A percentile compares a stretch with the other conserved stretches of the same genome.
Evolutionary conservation across 2,113 vertebrate genomes (phyloP).

Genomic region (Tricholaema leucomelas): DNA sequence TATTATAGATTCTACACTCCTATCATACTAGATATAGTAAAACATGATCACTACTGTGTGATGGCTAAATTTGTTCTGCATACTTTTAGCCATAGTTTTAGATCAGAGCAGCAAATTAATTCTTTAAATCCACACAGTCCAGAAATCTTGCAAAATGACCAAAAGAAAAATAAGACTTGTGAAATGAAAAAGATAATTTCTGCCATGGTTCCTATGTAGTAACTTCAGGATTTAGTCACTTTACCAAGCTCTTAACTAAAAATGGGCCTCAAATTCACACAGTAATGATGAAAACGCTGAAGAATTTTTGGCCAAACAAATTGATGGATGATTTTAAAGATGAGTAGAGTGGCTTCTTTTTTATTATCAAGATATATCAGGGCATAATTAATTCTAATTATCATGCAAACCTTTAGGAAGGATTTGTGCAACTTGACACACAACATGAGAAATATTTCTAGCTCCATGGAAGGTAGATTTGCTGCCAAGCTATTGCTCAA

Average conservation of each 20-base stretch:
- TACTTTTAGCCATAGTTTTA: neutral
- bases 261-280: neutral
- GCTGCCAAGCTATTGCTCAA: neutral
- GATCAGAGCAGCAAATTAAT: neutral
- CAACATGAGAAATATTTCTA: neutral
- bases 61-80: neutral
- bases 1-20: neutral
- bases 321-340: slow-evolving; percentile 9
- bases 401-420: neutral
- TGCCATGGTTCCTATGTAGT: neutral
- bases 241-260: slow-evolving; percentile 1
- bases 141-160: neutral
- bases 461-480: neutral
- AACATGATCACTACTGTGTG: neutral
- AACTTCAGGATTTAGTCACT: neutral
- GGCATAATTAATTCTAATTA: neutral
- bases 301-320: neutral
- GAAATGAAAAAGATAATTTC: neutral
- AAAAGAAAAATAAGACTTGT: neutral
- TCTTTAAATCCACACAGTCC: neutral
- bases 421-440: neutral
- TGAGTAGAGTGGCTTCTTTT: neutral
- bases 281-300: neutral
- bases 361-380: neutral
- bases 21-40: neutral